Percentiles rank a stretch among this genome's conserved stretches.
These are phyloP conservation scores for Osmoderma eremita DNA, from an alignment of 2,888 invertebrate species.

Conservation along the genomic window DNA sequence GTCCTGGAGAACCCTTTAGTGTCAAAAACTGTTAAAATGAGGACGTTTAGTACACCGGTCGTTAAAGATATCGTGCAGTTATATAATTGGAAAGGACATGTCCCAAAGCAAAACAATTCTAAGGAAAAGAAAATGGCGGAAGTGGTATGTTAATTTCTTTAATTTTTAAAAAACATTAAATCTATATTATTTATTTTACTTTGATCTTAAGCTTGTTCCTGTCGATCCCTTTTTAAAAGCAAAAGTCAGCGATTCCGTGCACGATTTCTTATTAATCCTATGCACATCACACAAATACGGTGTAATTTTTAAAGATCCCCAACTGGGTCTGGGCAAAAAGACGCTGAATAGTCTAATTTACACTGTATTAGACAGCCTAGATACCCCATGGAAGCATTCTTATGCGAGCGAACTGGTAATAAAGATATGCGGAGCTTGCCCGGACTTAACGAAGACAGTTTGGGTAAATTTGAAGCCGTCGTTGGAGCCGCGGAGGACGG, in stretches of 20 bases:
- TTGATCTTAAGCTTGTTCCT: slow-evolving; percentile 48
- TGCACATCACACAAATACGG: slow-evolving; percentile 82
- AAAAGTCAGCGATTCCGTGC: slow-evolving; percentile 69
- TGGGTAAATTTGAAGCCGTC: slow-evolving; percentile 69
- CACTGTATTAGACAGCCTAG: slow-evolving; percentile 72
- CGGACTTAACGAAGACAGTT: slow-evolving; percentile 75
- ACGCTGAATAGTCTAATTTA: slow-evolving; percentile 70
- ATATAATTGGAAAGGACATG: slow-evolving; percentile 81
- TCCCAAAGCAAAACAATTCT: slow-evolving; percentile 63
- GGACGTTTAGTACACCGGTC: slow-evolving; percentile 74
- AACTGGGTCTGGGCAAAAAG: slow-evolving; percentile 69
- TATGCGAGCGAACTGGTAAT: slow-evolving; percentile 72
- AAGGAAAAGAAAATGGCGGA: slow-evolving; percentile 51
- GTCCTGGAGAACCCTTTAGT: slow-evolving; percentile 73
- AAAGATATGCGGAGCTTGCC: slow-evolving; percentile 74
- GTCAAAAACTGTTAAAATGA: slow-evolving; percentile 78
- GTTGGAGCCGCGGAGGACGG: slow-evolving; percentile 70
- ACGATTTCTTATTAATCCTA: slow-evolving; percentile 77
- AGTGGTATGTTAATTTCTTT: slow-evolving; percentile 44
- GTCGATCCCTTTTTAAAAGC: slow-evolving; percentile 63
- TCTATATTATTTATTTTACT: slow-evolving; percentile 2
- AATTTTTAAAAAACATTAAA: background rate
- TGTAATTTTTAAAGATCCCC: slow-evolving; percentile 78
- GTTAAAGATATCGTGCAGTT: slow-evolving; percentile 75
- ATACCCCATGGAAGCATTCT: slow-evolving; percentile 76